Conservation (phyloP, 2,888 invertebrate species). For the Amphipyra berbera region DNA sequence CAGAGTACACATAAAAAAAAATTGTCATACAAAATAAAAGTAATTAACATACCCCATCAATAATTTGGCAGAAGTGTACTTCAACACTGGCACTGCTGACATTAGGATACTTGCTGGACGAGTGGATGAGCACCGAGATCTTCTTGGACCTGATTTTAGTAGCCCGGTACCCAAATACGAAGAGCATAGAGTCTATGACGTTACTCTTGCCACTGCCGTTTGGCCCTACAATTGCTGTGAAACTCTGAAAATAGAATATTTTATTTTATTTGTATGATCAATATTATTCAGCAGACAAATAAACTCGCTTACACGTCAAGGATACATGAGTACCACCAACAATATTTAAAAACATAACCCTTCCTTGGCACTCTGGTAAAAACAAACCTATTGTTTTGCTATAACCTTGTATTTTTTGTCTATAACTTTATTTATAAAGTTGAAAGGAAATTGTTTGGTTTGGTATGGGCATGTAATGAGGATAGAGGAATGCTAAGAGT, state of each 20-base stretch:
- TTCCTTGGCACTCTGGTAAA: too few relatives aligned
- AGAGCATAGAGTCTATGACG: conserved; percentile 99
- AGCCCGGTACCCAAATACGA: conserved; percentile 99
- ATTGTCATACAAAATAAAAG: background rate
- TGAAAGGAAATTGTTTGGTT: too few relatives aligned
- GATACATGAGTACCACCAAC: background rate
- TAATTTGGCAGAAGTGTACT: conserved; percentile 95
- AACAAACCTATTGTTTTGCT: too few relatives aligned
- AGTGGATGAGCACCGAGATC: conserved; percentile 97
- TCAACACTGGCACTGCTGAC: conserved; percentile 95
- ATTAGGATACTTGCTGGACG: conserved; percentile 94
- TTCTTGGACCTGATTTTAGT: conserved; percentile 99
- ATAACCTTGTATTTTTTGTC: too few relatives aligned
- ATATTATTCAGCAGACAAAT: too few relatives aligned
- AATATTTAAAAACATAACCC: background rate
- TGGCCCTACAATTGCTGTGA: conserved; percentile 98
- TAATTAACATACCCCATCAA: conserved; percentile 91
- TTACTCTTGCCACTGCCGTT: conserved; percentile 99
- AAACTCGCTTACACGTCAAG: background rate
- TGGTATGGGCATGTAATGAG: too few relatives aligned
- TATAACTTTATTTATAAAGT: too few relatives aligned
- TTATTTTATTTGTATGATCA: conserved; percentile 14
- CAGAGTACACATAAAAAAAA: too few relatives aligned
- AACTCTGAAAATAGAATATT: conserved; percentile 92
- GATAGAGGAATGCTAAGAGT: too few relatives aligned